A percentile compares a stretch with the other conserved stretches of the same genome.
phyloP scores from a whole-genome alignment of 2,888 invertebrate species.

The Pristionchus japonicus region DNA sequence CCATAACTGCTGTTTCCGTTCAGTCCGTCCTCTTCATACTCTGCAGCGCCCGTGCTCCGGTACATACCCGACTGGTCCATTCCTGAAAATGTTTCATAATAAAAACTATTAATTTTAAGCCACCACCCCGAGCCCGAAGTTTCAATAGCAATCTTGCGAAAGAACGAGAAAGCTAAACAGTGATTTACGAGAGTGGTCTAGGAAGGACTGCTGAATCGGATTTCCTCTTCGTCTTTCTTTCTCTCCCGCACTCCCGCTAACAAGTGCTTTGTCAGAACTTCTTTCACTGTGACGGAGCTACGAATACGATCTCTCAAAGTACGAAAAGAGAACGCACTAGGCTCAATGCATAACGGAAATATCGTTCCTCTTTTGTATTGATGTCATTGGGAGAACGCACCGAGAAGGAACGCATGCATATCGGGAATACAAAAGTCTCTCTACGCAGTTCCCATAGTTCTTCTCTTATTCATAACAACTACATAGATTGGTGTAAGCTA shows the following conservation, averaged over 20 bases:
- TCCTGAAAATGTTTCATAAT: constrained; percentile 1
- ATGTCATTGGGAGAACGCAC: background rate
- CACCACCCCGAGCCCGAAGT: no score
- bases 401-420: background rate
- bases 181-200: background rate
- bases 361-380: background rate
- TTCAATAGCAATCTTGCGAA: background rate
- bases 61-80: constrained; percentile 43
- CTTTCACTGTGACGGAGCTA: no score
- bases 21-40: constrained; percentile 72
- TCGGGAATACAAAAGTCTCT: background rate
- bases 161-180: background rate
- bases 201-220: background rate
- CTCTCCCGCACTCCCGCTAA: background rate
- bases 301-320: background rate
- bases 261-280: background rate
- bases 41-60: constrained; percentile 63
- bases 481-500: background rate
- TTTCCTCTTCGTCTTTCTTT: background rate
- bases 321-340: background rate
- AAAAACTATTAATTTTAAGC: no score
- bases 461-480: background rate
- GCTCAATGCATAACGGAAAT: background rate
- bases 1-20: constrained; percentile 64
- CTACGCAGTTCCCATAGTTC: background rate